Base-by-base conservation (phyloP, 2,113 vertebrate genomes). In the Acrocephalus kingi region DNA sequence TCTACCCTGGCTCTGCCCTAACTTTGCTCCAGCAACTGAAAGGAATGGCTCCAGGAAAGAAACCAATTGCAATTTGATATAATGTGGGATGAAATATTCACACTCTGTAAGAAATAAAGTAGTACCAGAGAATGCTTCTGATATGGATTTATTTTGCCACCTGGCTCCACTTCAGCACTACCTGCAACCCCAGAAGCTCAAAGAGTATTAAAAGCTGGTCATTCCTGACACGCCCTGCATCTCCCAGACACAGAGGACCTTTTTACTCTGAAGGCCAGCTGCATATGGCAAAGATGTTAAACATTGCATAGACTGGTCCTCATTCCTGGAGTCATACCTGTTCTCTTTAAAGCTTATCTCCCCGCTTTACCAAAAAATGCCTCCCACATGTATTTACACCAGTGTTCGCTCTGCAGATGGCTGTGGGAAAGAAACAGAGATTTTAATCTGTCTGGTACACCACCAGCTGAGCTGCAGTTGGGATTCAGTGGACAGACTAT, bases 391-490 rank as follows among this genome's bases (percentile, higher is more conserved):
- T 87, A 89, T 71, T 93, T 93, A 82, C 58, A 80, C 17, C n/a
- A 61, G 13, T 23, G 20, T 46, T 90, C 4, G 1, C 61, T 74
- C 64, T 51, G 67, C 72, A 92, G 89, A 93, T 51, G 80, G 56
- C 80, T 84, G 55, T 84, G 61, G 80, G 45, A 93, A 92, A 95
- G 92, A 92, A 84, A 95, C 4, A 77, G 1, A 77, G 86, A 95
- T 84, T 92, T 93, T 94, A 61, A 92, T 89, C 48, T 87, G 51
- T 20, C 31, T 92, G 43, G 30, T 4, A 3, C 28, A 88, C 33
- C 75, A 94, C 55, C 85, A 88, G 67, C 51, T 2, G 12, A 93
- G 79, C 73, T 84, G 51, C 64, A 92, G 35, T n/a, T 63, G 76
- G 63, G 73, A 89, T 89, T 93, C 67, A 87, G 80, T 11, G 56